Evolutionary conservation across 2,888 invertebrate species (phyloP).

Genomic region (Phorcus lineatus): DNA sequence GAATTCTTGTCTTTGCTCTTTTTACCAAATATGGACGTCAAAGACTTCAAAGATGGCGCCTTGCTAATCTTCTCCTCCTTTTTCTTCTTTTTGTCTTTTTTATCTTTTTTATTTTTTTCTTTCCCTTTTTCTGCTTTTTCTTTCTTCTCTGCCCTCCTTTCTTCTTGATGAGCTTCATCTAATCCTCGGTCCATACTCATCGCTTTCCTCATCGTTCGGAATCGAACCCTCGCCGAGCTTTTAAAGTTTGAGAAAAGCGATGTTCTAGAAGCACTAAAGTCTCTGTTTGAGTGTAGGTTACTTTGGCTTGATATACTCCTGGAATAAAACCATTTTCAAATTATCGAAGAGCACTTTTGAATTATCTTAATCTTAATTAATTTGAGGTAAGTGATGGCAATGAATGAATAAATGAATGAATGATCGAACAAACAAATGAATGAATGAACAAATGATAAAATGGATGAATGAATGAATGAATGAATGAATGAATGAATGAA

Average conservation of each 20-base stretch:
- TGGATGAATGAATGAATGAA: too few species aligned
- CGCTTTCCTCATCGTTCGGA: constrained; percentile 54
- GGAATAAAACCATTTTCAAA: background rate
- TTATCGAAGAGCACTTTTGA: too few species aligned
- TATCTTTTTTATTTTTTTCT: constrained; percentile 11
- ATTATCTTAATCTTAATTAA: too few species aligned
- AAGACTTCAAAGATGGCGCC: constrained; percentile 50
- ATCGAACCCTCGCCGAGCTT: constrained; percentile 47
- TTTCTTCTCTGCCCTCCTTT: background rate
- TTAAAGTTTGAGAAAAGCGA: constrained; percentile 44
- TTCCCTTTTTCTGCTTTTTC: background rate
- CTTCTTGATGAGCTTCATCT: constrained; percentile 38
- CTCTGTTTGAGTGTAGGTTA: constrained; percentile 45
- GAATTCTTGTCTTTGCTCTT: constrained; percentile 46
- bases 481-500: too few species aligned
- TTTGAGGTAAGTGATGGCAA: too few species aligned
- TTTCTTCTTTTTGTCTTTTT: constrained; percentile 10
- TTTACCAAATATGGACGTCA: constrained; percentile 46
- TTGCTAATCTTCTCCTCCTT: constrained; percentile 42
- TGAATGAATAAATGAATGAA: too few species aligned
- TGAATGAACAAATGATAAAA: too few species aligned
- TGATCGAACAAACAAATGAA: too few species aligned
- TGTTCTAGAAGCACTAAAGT: constrained; percentile 44
- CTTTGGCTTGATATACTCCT: constrained; percentile 28
- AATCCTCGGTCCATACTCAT: constrained; percentile 60